A percentile compares a stretch with the other conserved stretches of the same genome.
These are phyloP conservation scores for Uloborus diversus DNA, from an alignment of 1,140 invertebrate genomes.

Conservation along the genomic window DNA sequence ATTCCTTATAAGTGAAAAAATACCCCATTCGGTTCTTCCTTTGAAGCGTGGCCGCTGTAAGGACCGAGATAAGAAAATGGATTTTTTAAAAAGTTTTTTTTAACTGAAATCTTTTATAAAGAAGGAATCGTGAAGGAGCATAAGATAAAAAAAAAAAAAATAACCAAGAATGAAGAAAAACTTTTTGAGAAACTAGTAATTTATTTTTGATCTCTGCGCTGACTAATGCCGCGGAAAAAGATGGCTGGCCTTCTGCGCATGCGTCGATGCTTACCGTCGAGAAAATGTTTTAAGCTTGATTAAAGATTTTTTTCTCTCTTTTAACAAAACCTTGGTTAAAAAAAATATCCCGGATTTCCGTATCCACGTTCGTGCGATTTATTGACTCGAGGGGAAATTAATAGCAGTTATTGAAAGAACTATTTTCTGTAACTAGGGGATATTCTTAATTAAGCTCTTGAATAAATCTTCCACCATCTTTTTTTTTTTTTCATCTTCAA, in stretches of 20 bases:
- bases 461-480: no score
- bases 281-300: slow-evolving; percentile 23
- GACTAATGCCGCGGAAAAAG: slow-evolving; percentile 35
- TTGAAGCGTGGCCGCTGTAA: slow-evolving; percentile 1
- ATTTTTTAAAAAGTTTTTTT: neutral
- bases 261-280: neutral
- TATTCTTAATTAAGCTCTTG: no score
- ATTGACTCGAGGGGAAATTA: no score
- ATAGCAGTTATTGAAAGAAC: no score
- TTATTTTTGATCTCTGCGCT: slow-evolving; percentile 37
- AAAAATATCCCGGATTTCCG: no score
- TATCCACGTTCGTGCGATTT: no score
- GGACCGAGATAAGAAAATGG: slow-evolving; percentile 34
- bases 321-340: no score
- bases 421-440: no score
- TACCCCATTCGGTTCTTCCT: slow-evolving; percentile 12
- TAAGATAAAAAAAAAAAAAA: slow-evolving; percentile 27
- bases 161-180: neutral
- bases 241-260: slow-evolving; percentile 1
- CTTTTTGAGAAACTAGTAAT: slow-evolving; percentile 13
- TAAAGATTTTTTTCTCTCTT: slow-evolving; percentile 34
- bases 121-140: neutral
- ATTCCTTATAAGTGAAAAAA: neutral
- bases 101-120: slow-evolving; percentile 18
- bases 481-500: no score